phyloP scores from a whole-genome alignment of 2,113 vertebrate genomes.

The Phylloscopus trochilus region DNA sequence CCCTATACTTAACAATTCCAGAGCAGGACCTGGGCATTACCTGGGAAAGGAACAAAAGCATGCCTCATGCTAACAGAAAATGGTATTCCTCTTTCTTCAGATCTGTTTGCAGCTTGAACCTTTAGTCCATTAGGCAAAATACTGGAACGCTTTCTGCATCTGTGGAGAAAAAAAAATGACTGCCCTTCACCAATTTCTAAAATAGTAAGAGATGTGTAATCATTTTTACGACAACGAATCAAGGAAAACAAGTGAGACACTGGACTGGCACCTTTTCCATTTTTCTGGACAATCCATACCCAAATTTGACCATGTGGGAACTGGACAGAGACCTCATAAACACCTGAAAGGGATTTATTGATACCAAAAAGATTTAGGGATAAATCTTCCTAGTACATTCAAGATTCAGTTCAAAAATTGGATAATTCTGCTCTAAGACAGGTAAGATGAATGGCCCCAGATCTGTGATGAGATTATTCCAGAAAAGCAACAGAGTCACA shows the following conservation, averaged over 20 bases:
- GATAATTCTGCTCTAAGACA: not conserved
- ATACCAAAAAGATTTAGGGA: not conserved
- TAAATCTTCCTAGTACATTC: not conserved
- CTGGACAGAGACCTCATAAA: not conserved
- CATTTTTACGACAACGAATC: not conserved
- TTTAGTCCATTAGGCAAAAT: not conserved
- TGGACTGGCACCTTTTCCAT: not conserved
- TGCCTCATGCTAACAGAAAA: constrained; percentile 95
- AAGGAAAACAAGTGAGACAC: not conserved
- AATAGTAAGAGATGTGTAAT: not conserved
- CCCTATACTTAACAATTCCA: not conserved
- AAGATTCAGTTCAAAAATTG: not conserved
- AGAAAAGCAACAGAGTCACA: not conserved
- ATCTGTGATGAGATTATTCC: not conserved
- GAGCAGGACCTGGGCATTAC: constrained; percentile 62
- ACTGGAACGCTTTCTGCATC: constrained; percentile 17
- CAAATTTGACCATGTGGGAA: not conserved
- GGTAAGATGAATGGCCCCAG: not conserved
- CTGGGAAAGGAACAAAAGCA: constrained; percentile 92
- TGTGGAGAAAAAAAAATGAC: constrained; percentile 34
- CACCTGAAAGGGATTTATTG: not conserved
- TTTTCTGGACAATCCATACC: not conserved
- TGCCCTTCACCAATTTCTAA: not conserved
- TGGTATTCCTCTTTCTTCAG: constrained; percentile 67
- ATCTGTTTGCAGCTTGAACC: constrained; percentile 14